Conservation (phyloP, 2,797 vertebrate species). For the Rhinogobio ventralis region DNA sequence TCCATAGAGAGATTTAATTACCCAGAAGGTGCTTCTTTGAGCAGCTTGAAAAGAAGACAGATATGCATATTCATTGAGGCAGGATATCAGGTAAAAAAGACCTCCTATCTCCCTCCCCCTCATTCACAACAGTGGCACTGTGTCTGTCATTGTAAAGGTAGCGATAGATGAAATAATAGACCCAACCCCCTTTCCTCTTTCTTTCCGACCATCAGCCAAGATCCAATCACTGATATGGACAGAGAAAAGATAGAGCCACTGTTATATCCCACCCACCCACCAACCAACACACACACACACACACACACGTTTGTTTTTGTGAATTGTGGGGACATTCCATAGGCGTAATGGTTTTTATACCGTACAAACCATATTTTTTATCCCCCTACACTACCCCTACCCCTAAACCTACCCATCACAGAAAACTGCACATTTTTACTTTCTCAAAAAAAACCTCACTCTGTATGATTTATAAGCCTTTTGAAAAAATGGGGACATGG, state of each 20-base stretch:
- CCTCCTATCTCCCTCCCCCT: constrained; percentile 53
- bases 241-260: constrained; percentile 77
- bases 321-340: no score
- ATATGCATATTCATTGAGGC: constrained; percentile 74
- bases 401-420: no score
- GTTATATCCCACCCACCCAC: constrained; percentile 54
- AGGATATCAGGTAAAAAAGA: constrained; percentile 58
- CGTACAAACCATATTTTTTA: no score
- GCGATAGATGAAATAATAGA: constrained; percentile 66
- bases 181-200: constrained; percentile 58
- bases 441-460: no score
- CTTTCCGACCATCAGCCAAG: constrained; percentile 72
- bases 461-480: no score
- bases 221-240: constrained; percentile 79
- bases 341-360: no score
- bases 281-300: constrained; percentile 5
- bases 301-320: no score
- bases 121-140: constrained; percentile 76
- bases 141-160: constrained; percentile 69
- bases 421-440: no score
- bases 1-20: constrained; percentile 75
- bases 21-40: constrained; percentile 68
- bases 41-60: constrained; percentile 62
- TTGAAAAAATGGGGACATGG: no score
- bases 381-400: no score